A percentile compares a stretch with the other conserved stretches of the same genome.
phyloP scores from a whole-genome alignment of 1,140 invertebrate genomes.

The Globodera rostochiensis region DNA sequence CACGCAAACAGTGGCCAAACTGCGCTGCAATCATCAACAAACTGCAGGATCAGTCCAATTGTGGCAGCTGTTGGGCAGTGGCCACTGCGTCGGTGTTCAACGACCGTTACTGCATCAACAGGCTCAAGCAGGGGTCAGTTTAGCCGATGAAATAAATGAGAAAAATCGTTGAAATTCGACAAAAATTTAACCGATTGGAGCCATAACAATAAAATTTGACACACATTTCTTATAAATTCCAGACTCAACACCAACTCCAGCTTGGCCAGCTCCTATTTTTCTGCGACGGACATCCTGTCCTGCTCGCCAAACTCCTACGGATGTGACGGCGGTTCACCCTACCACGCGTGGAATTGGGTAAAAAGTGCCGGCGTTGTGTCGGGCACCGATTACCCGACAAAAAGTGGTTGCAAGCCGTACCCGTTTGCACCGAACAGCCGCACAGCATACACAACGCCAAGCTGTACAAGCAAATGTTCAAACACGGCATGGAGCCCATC shows the following conservation, averaged over 20 bases:
- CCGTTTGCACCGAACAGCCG: conserved; percentile 14
- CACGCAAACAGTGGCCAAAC: conserved; percentile 7
- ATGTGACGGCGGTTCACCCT: conserved; percentile 21
- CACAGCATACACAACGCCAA: neutral
- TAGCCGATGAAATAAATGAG: too few relatives aligned
- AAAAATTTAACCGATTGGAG: too few relatives aligned
- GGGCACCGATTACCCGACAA: conserved; percentile 10
- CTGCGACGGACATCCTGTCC: neutral
- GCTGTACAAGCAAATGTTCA: neutral
- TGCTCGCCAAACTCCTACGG: conserved; percentile 9
- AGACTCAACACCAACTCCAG: neutral
- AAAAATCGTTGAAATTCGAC: neutral
- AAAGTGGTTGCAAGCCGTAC: conserved; percentile 27
- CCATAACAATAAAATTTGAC: too few relatives aligned
- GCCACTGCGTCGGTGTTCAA: conserved; percentile 12
- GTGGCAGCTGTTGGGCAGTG: conserved; percentile 29
- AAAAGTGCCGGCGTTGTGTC: conserved; percentile 16
- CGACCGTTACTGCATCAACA: conserved; percentile 24
- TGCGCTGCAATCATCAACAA: conserved; percentile 22
- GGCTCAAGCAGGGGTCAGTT: conserved; percentile 5
- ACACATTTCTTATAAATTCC: too few relatives aligned
- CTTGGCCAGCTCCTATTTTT: neutral
- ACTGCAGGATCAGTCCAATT: conserved; percentile 25
- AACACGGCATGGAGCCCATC: neutral
- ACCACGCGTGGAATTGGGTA: conserved; percentile 20